Conservation (phyloP, 2,113 vertebrate species). For the Erythrocebus patas region DNA sequence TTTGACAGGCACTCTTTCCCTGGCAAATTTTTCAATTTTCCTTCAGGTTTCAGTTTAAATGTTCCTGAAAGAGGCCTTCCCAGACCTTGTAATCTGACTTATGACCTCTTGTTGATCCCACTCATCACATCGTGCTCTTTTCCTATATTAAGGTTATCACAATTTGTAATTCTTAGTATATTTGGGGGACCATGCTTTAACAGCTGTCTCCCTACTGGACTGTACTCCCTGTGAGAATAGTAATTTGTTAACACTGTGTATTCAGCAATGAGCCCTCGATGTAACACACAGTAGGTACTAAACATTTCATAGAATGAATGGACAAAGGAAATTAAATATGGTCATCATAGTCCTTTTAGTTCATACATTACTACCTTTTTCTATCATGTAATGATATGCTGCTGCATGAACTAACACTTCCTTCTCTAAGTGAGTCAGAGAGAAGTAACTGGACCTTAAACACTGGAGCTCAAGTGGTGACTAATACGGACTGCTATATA, state of each 20-base stretch:
- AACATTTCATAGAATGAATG: not conserved
- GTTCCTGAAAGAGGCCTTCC: not conserved
- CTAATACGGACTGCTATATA: not conserved
- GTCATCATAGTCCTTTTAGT: not conserved
- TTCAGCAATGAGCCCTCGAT: not conserved
- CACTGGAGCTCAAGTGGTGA: not conserved
- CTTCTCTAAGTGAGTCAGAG: not conserved
- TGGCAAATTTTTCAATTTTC: not conserved
- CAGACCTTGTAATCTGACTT: not conserved
- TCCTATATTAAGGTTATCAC: not conserved
- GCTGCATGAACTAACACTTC: not conserved
- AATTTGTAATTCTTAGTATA: not conserved
- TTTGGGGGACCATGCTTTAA: not conserved
- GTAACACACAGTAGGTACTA: not conserved
- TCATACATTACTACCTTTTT: not conserved
- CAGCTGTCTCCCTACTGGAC: not conserved
- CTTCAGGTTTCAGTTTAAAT: not conserved
- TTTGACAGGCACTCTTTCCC: not conserved
- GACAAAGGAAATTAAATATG: conserved; percentile 28
- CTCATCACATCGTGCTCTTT: not conserved
- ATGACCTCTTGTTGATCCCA: not conserved
- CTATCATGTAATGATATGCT: not conserved
- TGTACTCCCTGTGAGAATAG: not conserved
- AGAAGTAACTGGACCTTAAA: not conserved
- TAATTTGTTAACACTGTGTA: not conserved